Percentiles rank a stretch among this genome's conserved stretches.
Conservation (phyloP, 2,113 vertebrate genomes). For the Callocephalon fimbriatum region DNA sequence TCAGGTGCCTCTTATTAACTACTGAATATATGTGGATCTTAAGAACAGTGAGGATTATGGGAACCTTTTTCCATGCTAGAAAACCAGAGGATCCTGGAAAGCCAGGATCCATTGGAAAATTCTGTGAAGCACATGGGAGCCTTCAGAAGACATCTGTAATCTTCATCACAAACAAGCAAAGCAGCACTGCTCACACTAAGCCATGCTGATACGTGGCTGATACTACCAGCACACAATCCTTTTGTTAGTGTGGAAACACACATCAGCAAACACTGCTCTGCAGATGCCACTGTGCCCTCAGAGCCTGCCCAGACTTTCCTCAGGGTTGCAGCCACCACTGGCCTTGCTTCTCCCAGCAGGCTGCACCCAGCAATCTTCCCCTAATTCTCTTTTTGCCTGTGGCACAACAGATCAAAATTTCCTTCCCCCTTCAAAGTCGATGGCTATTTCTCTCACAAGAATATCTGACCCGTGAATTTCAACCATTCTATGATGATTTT, state of each 20-base stretch:
- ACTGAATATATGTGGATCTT: not conserved
- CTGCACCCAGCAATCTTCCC: not conserved
- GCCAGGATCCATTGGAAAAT: fast-evolving
- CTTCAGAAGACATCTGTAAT: not conserved
- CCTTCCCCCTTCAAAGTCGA: not conserved
- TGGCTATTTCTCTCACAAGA: not conserved
- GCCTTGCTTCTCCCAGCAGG: fast-evolving
- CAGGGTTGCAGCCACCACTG: fast-evolving
- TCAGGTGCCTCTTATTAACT: not conserved
- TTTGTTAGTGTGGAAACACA: fast-evolving
- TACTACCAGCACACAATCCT: fast-evolving
- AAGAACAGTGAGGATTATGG: not conserved
- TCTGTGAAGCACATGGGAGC: not conserved
- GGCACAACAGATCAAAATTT: not conserved
- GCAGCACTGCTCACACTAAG: not conserved
- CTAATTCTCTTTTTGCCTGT: fast-evolving
- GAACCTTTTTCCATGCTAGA: not conserved
- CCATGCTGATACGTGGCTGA: fast-evolving
- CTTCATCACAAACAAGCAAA: not conserved
- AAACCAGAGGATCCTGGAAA: not conserved
- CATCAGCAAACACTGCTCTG: fast-evolving
- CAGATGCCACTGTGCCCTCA: not conserved
- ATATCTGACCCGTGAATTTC: not conserved
- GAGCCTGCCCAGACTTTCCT: fast-evolving
- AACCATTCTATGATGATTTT: not conserved